Percentiles rank a stretch among this genome's conserved stretches.
Conservation (phyloP, 2,888 invertebrate species). For the Oscheius sp. region DNA sequence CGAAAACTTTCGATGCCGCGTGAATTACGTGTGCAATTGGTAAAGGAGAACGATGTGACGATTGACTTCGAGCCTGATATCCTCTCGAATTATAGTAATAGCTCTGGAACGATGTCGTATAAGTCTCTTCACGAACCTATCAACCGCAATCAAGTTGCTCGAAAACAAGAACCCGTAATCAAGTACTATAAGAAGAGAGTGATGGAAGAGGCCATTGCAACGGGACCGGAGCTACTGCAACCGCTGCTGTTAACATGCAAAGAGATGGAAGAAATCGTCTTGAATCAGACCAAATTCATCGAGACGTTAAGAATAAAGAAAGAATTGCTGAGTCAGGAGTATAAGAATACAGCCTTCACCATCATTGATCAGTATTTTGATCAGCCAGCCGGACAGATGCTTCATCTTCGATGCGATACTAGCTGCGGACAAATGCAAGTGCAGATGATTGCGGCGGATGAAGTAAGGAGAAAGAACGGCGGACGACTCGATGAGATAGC, state of each 20-base stretch:
- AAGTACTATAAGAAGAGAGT: neutral
- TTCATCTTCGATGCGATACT: conserved; percentile 1
- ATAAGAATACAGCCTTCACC: conserved; percentile 4
- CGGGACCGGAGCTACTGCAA: neutral
- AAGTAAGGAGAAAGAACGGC: neutral
- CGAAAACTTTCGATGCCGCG: too few species aligned
- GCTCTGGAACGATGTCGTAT: neutral
- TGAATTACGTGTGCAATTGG: neutral
- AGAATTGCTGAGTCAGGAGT: neutral
- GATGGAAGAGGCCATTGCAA: neutral
- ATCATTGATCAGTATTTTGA: conserved; percentile 9
- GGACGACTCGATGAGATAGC: neutral
- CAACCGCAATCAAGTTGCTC: neutral
- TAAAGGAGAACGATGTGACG: neutral
- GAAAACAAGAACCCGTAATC: neutral
- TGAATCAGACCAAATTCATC: too few species aligned
- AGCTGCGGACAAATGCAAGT: neutral
- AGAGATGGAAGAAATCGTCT: too few species aligned
- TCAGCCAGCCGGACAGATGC: neutral
- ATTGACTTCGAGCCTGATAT: neutral
- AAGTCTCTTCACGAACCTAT: neutral
- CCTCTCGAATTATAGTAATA: neutral
- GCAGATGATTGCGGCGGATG: neutral
- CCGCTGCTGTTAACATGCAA: too few species aligned
- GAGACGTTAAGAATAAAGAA: neutral